Evolutionary conservation across 2,888 invertebrate genomes (phyloP), one percentile per base, ranked within the genome.

Genomic region (Drosophila ezoana): DNA sequence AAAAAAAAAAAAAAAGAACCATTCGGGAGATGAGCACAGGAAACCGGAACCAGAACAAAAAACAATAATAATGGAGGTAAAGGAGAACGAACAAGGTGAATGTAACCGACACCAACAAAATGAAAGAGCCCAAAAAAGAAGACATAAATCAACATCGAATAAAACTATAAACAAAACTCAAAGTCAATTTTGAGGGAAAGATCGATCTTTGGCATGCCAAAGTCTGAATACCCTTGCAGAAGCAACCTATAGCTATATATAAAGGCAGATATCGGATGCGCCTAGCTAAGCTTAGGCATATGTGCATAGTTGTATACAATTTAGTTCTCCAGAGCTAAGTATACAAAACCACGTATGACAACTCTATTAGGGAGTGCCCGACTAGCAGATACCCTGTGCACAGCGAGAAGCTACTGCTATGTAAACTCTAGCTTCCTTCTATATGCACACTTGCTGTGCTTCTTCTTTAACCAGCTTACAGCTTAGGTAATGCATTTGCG

Each of bases 21-120:
- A 47, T 40, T 44, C 1, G 9, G 9, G 23, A 56, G 47, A 28
- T 47, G 23, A 28, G 16, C 11, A 45, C 16, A 28, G 45, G 37
- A 13, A 11, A 45, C 14, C 44, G 13, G 59, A 43, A 14, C 35
- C 41, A 48, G 33, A 18, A 20, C 44, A 49, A 43, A 32, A n/a
- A 41, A 32, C 13, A 41, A 47, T 9, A 40, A 51, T 33, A 64
- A 52, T 16, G 6, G 16, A 32, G 1, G 4, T 4, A 20, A 57
- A 57, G 43, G 28, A 53, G 37, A 61, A 44, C 41, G 44, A 48
- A 35, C 35, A 35, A 35, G 13, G 52, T 63, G 44, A 41, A 53
- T 18, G 52, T 23, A 67, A 52, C 78, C 82, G 44, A 62, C 63
- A 81, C 79, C 75, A 62, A 47, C 28, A 49, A n/a, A 44, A 53